Evolutionary conservation across 2,113 vertebrate genomes (phyloP), one percentile per base, ranked within the genome.

Genomic region (Megaptera novaeangliae): DNA sequence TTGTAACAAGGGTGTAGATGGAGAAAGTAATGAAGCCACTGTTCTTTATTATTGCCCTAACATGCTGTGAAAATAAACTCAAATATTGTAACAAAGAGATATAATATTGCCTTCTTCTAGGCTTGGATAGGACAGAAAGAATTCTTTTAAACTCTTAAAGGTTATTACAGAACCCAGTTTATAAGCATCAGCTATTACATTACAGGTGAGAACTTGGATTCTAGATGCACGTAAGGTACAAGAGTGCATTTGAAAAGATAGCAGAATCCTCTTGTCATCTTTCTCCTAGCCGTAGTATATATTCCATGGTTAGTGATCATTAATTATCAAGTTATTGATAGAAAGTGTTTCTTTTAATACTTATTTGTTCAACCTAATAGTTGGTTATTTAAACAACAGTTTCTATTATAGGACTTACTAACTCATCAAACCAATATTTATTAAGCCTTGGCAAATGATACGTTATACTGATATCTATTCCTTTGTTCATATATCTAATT

Each of bases 31-130:
- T 52, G 49, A 59, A 95, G 90, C 84, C 91, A 97, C 96, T 88
- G 41, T 75, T 94, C 88, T 92, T 98, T 95, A 92, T 96, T 97
- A 96, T 92, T 97, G 89, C 78, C 96, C 95, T 96, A 98, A 98
- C 94, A 92, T 81, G 61, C 93, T 93, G 82, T 96, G 98, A 97
- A 98, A 98, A 97, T 98, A 97, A 98, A 98, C 92, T 97, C 81
- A 97, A 97, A 86, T 97, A 75, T 97, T 97, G 86, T 95, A 97
- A 95, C 83, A 90, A 97, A 97, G 85, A 91, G 84, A 0, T 93
- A 83, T 46, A 94, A 0, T 97, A 97, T 97, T 66, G 84, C 89
- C 39, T 94, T 93, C 92, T 88, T 95, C 96, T 52, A 97, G 97
- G 84, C 69, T 95, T 96, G 94, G 96, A 93, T 85, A 98, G 89